Evolutionary conservation across 92 coral and sea anemone genomes (phyloP).

Genomic region (Diadumene lineata): DNA sequence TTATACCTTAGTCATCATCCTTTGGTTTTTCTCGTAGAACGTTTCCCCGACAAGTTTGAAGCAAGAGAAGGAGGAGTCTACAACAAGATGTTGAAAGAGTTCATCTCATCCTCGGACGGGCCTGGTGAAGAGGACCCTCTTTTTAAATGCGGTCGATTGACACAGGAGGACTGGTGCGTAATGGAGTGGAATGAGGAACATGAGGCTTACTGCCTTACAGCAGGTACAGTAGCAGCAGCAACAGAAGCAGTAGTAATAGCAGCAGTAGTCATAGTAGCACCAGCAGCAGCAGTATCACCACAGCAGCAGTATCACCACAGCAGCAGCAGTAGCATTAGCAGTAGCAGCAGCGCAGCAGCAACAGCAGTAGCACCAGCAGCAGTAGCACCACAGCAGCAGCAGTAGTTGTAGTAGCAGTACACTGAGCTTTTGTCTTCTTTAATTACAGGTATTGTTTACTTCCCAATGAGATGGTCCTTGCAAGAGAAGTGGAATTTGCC

Average conservation of each 20-base stretch:
- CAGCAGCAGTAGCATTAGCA: too few species aligned
- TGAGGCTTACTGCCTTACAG: conserved; percentile 55
- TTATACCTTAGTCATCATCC: neutral
- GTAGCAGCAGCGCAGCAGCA: too few species aligned
- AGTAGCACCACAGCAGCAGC: too few species aligned
- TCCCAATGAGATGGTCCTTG: conserved; percentile 62
- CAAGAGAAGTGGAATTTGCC: conserved; percentile 51
- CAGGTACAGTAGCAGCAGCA: conserved; percentile 39
- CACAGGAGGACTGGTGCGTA: conserved; percentile 68
- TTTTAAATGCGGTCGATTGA: conserved; percentile 47
- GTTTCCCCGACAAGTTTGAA: conserved; percentile 58
- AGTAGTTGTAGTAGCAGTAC: too few species aligned
- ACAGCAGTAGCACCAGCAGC: too few species aligned
- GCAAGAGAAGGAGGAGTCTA: conserved; percentile 55
- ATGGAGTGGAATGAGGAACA: conserved; percentile 61
- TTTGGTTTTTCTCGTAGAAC: conserved; percentile 9
- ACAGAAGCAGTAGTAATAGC: too few species aligned
- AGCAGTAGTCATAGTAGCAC: too few species aligned
- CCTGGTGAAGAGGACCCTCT: conserved; percentile 58
- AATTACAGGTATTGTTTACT: conserved; percentile 54
- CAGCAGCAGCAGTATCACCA: too few species aligned
- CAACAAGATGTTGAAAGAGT: conserved; percentile 64
- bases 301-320: too few species aligned
- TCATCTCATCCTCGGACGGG: conserved; percentile 51
- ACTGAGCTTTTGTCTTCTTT: neutral